These are phyloP conservation scores for Corythoichthys intestinalis DNA, from an alignment of 2,113 vertebrate species.

Conservation along the genomic window DNA sequence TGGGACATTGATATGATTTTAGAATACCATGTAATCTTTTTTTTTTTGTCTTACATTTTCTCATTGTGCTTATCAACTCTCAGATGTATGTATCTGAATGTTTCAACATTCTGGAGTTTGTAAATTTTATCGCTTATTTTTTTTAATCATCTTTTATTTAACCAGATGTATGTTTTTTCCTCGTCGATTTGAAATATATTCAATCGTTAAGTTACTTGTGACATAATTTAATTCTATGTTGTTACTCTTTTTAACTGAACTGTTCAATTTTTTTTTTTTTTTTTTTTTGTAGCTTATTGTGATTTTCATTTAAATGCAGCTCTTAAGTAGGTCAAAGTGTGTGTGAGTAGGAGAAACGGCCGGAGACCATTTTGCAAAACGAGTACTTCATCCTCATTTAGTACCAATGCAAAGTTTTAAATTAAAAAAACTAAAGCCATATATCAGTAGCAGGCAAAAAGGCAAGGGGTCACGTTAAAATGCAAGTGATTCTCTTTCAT, in stretches of 20 bases:
- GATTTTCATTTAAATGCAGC: constrained; percentile 38
- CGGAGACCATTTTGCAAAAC: constrained; percentile 52
- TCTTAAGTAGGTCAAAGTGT: constrained; percentile 36
- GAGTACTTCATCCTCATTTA: constrained; percentile 34
- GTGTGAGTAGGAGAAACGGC: constrained; percentile 62
- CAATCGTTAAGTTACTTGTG: constrained; percentile 64
- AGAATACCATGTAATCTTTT: constrained; percentile 52
- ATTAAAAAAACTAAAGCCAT: constrained; percentile 70
- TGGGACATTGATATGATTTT: constrained; percentile 79
- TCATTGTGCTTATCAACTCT: constrained; percentile 52
- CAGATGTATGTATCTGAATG: constrained; percentile 70
- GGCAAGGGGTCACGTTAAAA: constrained; percentile 48
- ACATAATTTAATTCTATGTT: constrained; percentile 60
- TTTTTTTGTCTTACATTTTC: constrained; percentile 34
- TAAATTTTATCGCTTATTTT: constrained; percentile 77
- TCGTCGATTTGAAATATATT: constrained; percentile 57
- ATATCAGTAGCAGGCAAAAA: constrained; percentile 51
- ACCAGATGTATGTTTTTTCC: constrained; percentile 58
- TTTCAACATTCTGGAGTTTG: constrained; percentile 69
- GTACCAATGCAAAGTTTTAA: constrained; percentile 72
- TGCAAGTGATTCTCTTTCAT: constrained; percentile 46
- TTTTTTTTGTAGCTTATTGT: constrained; percentile 18
- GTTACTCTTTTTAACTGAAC: background rate
- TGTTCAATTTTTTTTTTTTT: constrained; percentile 33
- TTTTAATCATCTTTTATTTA: constrained; percentile 69